Evolutionary conservation across 2,888 invertebrate genomes (phyloP), one percentile per base, ranked within the genome.

Genomic region (Galerucella pusilla): DNA sequence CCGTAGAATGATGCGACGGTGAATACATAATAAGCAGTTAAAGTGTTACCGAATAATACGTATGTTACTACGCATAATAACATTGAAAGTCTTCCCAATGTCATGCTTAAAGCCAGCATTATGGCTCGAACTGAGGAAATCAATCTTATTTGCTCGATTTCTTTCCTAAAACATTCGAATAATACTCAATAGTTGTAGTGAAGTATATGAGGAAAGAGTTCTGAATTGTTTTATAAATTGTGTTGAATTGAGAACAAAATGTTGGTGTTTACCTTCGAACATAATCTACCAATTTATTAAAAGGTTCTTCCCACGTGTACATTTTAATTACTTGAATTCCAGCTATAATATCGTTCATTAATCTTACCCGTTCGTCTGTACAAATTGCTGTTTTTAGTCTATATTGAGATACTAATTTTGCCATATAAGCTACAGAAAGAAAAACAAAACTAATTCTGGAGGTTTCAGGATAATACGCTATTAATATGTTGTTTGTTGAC

Each of bases 21-120:
- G 85, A 94, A 94, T 0, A 93, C 93, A 83, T 92, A 91, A 72
- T 92, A 92, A 0, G 92, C 90, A 20, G 88, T 88, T 77, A 89
- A 81, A n/a, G 79, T 80, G 72, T 88, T 84, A 28, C 93, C 94
- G 77, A 92, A 88, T 1, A 95, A 88, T 9, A 94, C 93, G 83
- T 93, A 96, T 0, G 93, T 91, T 46, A 95, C 88, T 68, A 97
- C 90, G 3, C 95, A 95, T 70, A 95, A 91, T 84, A 93, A 95
- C n/a, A 96, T 89, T 0, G 96, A 94, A 57, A 95, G 90, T 79
- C 97, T 92, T 83, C 95, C 94, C 0, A 96, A 94, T 84, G 95
- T 96, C 67, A 96, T 93, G 83, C 91, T 86, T 76, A 91, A 85
- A 0, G 93, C 91, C 42, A 91, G 88, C n/a, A 91, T 91, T 79